Conservation (phyloP, 2,113 vertebrate species). For the Pardalotus punctatus region DNA sequence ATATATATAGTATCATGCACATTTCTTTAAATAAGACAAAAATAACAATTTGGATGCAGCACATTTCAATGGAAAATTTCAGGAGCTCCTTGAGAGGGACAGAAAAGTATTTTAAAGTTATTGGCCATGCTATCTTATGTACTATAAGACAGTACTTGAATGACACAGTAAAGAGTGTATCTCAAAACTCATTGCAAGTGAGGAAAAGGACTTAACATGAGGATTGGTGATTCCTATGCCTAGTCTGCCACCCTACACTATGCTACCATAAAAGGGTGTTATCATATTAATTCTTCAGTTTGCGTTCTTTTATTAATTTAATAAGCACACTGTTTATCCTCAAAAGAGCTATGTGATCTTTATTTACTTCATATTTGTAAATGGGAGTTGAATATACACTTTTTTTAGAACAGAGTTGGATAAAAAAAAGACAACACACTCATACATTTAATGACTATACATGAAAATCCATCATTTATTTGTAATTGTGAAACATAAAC, state of each 20-base stretch:
- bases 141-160: neutral
- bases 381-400: neutral
- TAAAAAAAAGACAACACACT: neutral
- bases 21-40: neutral
- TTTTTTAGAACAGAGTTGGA: neutral
- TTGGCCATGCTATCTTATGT: neutral
- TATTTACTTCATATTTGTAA: neutral
- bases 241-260: neutral
- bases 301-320: neutral
- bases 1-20: neutral
- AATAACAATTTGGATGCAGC: neutral
- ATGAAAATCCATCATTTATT: neutral
- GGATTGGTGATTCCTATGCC: neutral
- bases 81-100: neutral
- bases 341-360: neutral
- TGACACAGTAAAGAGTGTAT: neutral
- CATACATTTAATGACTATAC: neutral
- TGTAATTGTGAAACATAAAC: neutral
- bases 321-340: neutral
- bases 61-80: neutral
- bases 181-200: neutral
- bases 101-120: neutral
- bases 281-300: neutral
- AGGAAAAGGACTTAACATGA: neutral
- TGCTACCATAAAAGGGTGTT: neutral